Conservation (phyloP, 2,888 invertebrate genomes). For the Hoplodrina ambigua region DNA sequence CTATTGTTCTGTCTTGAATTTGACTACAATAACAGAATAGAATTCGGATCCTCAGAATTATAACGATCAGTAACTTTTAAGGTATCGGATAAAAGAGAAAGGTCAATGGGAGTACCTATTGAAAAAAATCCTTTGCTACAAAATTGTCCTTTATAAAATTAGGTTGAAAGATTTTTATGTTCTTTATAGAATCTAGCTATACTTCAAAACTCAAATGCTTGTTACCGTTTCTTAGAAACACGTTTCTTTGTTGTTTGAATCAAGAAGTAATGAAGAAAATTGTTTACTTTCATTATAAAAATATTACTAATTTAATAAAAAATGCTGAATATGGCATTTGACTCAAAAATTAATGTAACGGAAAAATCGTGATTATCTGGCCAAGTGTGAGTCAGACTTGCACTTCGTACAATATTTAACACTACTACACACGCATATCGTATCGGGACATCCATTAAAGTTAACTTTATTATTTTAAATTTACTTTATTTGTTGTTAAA, state of each 20-base stretch:
- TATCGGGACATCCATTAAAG: too few relatives aligned
- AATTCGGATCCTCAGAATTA: conserved; percentile 33
- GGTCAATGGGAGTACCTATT: conserved; percentile 23
- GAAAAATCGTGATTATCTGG: too few relatives aligned
- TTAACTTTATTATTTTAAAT: too few relatives aligned
- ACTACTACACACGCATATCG: too few relatives aligned
- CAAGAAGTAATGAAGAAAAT: neutral
- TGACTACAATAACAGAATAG: conserved; percentile 31
- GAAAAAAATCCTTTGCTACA: conserved; percentile 40
- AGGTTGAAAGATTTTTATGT: conserved; percentile 3
- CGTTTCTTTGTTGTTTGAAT: neutral
- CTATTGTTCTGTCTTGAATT: conserved; percentile 51
- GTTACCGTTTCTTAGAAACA: neutral
- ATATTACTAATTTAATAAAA: neutral
- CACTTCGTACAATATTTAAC: too few relatives aligned
- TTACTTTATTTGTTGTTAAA: too few relatives aligned
- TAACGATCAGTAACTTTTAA: conserved; percentile 33
- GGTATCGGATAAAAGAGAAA: conserved; percentile 43
- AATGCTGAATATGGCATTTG: too few relatives aligned
- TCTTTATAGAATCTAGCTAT: neutral
- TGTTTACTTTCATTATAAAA: neutral
- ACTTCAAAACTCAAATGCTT: neutral
- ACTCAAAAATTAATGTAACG: too few relatives aligned
- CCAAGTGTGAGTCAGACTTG: too few relatives aligned
- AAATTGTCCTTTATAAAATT: conserved; percentile 18